A percentile compares a stretch with the other conserved stretches of the same genome.
Conservation (phyloP, 2,113 vertebrate species). For the Pholis gunnellus region DNA sequence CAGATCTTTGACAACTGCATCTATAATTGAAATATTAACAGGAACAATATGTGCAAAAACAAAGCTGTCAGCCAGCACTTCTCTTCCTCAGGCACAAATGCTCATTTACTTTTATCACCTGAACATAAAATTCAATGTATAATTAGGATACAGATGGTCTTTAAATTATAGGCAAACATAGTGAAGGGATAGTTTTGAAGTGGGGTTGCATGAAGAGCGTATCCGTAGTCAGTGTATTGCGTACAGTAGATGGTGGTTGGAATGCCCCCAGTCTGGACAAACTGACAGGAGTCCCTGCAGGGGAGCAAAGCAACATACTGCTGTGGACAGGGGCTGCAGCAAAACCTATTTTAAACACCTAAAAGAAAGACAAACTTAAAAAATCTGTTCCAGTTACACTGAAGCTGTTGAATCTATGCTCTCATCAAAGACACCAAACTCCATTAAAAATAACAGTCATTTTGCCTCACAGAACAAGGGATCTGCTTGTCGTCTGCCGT, state of each 20-base stretch:
- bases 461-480: background rate
- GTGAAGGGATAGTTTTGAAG: background rate
- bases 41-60: constrained; percentile 6
- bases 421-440: background rate
- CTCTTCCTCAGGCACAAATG: background rate
- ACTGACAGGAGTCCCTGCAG: too few species aligned
- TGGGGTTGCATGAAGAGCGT: background rate
- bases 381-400: too few species aligned
- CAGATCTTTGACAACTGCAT: background rate
- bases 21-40: background rate
- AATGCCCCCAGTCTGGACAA: background rate
- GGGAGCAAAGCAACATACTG: background rate
- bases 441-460: background rate
- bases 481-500: background rate
- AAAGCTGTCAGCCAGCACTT: constrained; percentile 9
- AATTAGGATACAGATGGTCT: background rate
- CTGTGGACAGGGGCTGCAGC: background rate
- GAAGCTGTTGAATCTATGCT: background rate
- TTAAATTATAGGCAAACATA: background rate
- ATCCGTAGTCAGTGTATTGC: background rate
- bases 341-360: background rate
- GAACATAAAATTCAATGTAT: background rate
- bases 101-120: constrained; percentile 14
- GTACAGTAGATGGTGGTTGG: background rate
- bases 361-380: too few species aligned